These are phyloP conservation scores for Apis mellifera DNA, from an alignment of 1,140 invertebrate species.

Conservation along the genomic window Amel_HAv3.1 CM009937.2:12729501-12730000, in stretches of 20 bases:
- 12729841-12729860: constrained; percentile 50
- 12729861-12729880: constrained; percentile 37
- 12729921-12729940: constrained; percentile 67
- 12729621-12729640: constrained; percentile 64
- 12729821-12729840: constrained; percentile 58
- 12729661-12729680: constrained; percentile 62
- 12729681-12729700: constrained; percentile 65
- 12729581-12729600: constrained; percentile 65
- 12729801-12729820: constrained; percentile 47
- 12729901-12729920: constrained; percentile 58
- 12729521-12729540: constrained; percentile 60
- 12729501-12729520: constrained; percentile 56
- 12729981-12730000: constrained; percentile 70
- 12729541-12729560: constrained; percentile 54
- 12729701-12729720: constrained; percentile 60
- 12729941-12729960: constrained; percentile 64
- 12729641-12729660: constrained; percentile 63
- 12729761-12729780: constrained; percentile 63
- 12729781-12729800: constrained; percentile 54
- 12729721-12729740: constrained; percentile 64
- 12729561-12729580: constrained; percentile 61
- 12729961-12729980: constrained; percentile 65
- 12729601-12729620: constrained; percentile 61
- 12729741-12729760: constrained; percentile 49
- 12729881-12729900: constrained; percentile 44